Percentiles rank a stretch among this genome's conserved stretches.
These are phyloP conservation scores for Philereme transversata DNA, from an alignment of 2,888 invertebrate species.

Conservation along the genomic window DNA sequence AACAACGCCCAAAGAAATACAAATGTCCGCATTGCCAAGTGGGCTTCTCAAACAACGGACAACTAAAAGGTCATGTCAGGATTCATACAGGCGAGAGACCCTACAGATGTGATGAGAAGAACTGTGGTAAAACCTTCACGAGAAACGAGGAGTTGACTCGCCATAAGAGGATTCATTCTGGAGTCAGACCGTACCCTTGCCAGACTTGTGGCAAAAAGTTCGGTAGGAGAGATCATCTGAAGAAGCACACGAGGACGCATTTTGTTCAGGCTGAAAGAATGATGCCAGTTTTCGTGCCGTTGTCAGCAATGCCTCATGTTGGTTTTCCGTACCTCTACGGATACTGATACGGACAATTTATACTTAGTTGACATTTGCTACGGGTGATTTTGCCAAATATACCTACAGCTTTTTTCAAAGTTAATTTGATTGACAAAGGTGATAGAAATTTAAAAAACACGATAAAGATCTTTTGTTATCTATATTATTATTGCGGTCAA, in stretches of 20 bases:
- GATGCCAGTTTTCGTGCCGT: slow-evolving; percentile 85
- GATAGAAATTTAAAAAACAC: too few species aligned
- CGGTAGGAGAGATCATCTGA: slow-evolving; percentile 96
- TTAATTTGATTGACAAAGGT: too few species aligned
- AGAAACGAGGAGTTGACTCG: slow-evolving; percentile 95
- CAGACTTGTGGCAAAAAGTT: slow-evolving; percentile 95
- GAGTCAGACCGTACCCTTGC: slow-evolving; percentile 93
- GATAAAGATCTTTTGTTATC: too few species aligned
- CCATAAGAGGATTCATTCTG: slow-evolving; percentile 95
- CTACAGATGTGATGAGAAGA: slow-evolving; percentile 92
- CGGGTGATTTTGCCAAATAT: neutral
- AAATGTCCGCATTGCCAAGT: slow-evolving; percentile 95
- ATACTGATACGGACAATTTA: slow-evolving; percentile 60
- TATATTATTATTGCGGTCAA: neutral
- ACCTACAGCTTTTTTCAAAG: too few species aligned
- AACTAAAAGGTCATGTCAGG: slow-evolving; percentile 94
- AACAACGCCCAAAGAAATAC: slow-evolving; percentile 95
- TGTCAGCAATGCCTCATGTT: slow-evolving; percentile 78
- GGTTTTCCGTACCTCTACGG: slow-evolving; percentile 82
- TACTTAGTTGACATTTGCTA: too few species aligned
- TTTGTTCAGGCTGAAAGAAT: slow-evolving; percentile 84
- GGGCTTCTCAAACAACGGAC: slow-evolving; percentile 97
- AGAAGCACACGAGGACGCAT: slow-evolving; percentile 96
- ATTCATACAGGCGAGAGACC: slow-evolving; percentile 96
- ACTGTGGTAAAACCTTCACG: slow-evolving; percentile 95